These are phyloP conservation scores for Mythimna ferrago DNA, from an alignment of 2,888 invertebrate genomes.

Conservation along the genomic window DNA sequence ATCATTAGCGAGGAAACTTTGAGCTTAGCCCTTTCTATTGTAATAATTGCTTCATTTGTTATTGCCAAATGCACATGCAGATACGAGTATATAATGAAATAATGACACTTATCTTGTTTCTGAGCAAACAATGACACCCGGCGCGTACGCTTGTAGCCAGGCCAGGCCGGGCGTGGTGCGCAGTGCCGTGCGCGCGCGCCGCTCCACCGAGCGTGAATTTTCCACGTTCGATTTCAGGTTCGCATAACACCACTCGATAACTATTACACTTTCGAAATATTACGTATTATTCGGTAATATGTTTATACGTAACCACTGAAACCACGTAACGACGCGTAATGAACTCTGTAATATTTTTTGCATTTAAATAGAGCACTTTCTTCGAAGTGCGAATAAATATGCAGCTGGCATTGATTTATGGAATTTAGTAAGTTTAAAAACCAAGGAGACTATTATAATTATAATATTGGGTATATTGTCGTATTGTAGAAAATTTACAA, in stretches of 20 bases:
- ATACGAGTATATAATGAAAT: conserved; percentile 12
- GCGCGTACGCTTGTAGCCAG: conserved; percentile 19
- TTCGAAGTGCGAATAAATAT: conserved; percentile 34
- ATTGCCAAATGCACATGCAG: conserved; percentile 25
- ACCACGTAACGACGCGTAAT: conserved; percentile 66
- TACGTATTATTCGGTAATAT: conserved; percentile 88
- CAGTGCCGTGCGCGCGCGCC: conserved; percentile 69
- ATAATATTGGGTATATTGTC: no score
- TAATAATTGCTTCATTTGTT: conserved; percentile 21
- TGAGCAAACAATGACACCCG: conserved; percentile 38
- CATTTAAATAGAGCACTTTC: conserved; percentile 51
- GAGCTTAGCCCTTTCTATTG: no score
- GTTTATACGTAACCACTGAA: conserved; percentile 80
- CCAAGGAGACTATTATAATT: no score
- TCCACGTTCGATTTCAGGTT: conserved; percentile 89
- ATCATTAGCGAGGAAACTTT: no score
- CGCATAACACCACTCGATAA: conserved; percentile 86
- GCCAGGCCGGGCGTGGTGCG: conserved; percentile 22
- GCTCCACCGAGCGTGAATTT: conserved; percentile 88
- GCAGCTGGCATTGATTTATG: conserved; percentile 20
- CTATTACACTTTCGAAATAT: conserved; percentile 87
- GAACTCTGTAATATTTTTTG: conserved; percentile 57
- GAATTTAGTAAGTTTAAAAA: background rate
- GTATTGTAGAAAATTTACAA: background rate
- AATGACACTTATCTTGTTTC: conserved; percentile 46